Evolutionary conservation across 2,888 invertebrate genomes (phyloP).

Genomic region (Himalopsyche japonica): DNA sequence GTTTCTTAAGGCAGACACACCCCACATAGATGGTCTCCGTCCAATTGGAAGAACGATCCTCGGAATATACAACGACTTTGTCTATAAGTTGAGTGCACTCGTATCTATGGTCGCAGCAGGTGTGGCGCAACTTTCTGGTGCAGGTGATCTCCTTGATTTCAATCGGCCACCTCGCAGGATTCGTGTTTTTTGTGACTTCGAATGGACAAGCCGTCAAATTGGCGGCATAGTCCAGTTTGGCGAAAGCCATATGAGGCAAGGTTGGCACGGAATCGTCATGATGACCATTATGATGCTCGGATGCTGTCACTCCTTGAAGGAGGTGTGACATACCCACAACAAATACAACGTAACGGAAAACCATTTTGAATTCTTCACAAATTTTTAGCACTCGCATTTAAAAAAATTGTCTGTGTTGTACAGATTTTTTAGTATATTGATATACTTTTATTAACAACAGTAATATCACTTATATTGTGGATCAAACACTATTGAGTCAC

Average conservation of each 20-base stretch:
- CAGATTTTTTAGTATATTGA: neutral
- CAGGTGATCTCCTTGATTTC: conserved; percentile 24
- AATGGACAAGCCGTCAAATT: conserved; percentile 22
- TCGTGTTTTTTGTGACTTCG: conserved; percentile 9
- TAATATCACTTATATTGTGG: neutral
- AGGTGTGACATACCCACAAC: neutral
- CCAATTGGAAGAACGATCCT: conserved; percentile 8
- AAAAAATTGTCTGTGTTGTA: too few species aligned
- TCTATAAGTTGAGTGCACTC: conserved; percentile 22
- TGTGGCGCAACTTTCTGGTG: neutral
- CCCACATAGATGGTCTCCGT: conserved; percentile 14
- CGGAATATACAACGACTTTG: conserved; percentile 2
- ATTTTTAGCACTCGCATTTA: neutral
- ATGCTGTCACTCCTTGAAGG: neutral
- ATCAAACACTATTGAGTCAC: neutral
- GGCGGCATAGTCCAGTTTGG: conserved; percentile 11
- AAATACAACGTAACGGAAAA: neutral
- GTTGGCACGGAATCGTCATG: neutral
- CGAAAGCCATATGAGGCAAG: neutral
- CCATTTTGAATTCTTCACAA: neutral
- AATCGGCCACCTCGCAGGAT: conserved; percentile 20
- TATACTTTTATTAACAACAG: neutral
- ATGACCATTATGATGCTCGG: neutral
- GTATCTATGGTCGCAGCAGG: conserved; percentile 9
- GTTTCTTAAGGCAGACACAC: conserved; percentile 18